A percentile compares a stretch with the other conserved stretches of the same genome.
Conservation (phyloP, 2,113 vertebrate species). For the Diadophis punctatus region DNA sequence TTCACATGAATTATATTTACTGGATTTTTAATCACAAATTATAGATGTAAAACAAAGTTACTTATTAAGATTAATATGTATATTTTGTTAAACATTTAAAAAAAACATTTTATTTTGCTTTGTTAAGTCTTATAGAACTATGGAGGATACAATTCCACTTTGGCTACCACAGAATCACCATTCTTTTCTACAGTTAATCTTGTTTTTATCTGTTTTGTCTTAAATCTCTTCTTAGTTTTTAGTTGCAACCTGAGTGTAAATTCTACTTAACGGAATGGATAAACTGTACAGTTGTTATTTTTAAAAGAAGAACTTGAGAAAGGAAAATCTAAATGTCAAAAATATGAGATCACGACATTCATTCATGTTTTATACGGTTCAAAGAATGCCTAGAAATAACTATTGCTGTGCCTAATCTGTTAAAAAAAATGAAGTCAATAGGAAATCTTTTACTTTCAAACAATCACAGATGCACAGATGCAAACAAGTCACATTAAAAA, state of each 20-base stretch:
- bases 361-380: background rate
- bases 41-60: background rate
- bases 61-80: background rate
- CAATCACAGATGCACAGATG: background rate
- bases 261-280: background rate
- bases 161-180: background rate
- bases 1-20: background rate
- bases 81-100: background rate
- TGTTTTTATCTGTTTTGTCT: background rate
- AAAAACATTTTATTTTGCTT: background rate
- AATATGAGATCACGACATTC: slow-evolving; percentile 28
- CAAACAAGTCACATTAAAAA: background rate
- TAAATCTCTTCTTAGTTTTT: background rate
- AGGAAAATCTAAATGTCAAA: background rate
- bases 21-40: slow-evolving; percentile 4
- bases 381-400: slow-evolving; percentile 26
- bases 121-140: background rate
- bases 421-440: background rate
- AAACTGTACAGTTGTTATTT: background rate
- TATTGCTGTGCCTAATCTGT: slow-evolving; percentile 21
- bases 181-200: background rate
- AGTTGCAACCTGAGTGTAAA: background rate
- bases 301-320: background rate
- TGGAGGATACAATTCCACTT: slow-evolving; percentile 9
- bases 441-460: background rate